Base-by-base conservation (phyloP, 1,140 invertebrate genomes). In the Neodiprion pinetum region DNA sequence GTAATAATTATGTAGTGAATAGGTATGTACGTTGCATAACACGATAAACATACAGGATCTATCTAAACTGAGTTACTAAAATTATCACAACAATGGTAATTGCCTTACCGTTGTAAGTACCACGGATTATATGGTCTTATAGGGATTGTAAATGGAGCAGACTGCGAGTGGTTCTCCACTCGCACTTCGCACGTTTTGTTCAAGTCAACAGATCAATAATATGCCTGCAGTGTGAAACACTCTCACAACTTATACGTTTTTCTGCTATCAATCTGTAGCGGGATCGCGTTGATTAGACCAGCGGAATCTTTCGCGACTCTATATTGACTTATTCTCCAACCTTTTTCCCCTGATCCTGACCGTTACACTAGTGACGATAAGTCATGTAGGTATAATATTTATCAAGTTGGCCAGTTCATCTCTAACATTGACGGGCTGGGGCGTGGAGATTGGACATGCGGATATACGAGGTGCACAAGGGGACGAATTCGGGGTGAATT, bases 101-200 rank as follows among this genome's bases (percentile, higher is more conserved):
- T 61, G 53, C 53, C 53, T 61, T 61, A 61, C 53, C 53, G n/a
- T 61, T 61, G n/a, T 61, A 61, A 61, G 11, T 61, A 61, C 53
- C 53, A 12, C 4, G 53, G 53, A 61, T 61, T 61, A 61, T 4
- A 40, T 4, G 28, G 28, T 40, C 1, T 40, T 40, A 40, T 5
- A 40, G 28, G 53, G 53, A 61, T 61, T 61, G 53, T 61, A 7
- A 61, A 8, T 61, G 11, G 53, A 61, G 53, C n/a, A 61, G 53
- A 61, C 53, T 61, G 53, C 28, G 28, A 40, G 28, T 40, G 28
- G 28, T 40, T 40, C 28, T 40, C n/a, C 53, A 14, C 11, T 17
- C n/a, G 53, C 11, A 61, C 11, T 61, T 17, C 53, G 53, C n/a
- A 12, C 53, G 9, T 61, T 40, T 40, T 40, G 28, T 5, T 40